Evolutionary conservation across 2,888 invertebrate genomes (phyloP).

Genomic region (Xestoiulus laeticollis): DNA sequence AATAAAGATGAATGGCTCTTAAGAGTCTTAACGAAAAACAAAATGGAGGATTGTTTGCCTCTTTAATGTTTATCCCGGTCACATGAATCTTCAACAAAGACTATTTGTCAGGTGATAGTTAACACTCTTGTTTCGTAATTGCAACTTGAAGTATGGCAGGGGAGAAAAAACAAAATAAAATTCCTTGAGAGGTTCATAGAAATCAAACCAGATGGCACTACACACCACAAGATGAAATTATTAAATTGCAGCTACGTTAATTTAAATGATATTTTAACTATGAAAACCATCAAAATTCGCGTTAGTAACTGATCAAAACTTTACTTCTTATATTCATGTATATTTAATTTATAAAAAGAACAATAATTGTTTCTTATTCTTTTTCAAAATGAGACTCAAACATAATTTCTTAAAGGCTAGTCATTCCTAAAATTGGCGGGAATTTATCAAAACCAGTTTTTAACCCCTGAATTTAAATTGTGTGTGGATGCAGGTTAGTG

Average conservation of each 20-base stretch:
- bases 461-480: background rate
- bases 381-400: background rate
- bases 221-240: background rate
- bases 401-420: too few relatives aligned
- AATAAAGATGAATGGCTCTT: constrained; percentile 7
- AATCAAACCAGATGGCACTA: background rate
- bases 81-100: background rate
- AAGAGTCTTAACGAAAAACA: background rate
- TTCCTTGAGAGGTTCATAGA: background rate
- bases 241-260: background rate
- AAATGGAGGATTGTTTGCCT: background rate
- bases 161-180: background rate
- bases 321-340: background rate
- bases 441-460: background rate
- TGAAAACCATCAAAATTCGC: background rate
- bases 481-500: background rate
- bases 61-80: background rate
- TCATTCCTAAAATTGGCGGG: background rate
- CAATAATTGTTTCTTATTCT: background rate
- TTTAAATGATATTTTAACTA: background rate
- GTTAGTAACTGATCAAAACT: background rate
- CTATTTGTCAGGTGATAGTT: background rate
- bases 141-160: background rate
- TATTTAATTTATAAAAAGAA: background rate
- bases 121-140: background rate